Evolutionary conservation across 2,797 vertebrate genomes (phyloP), one percentile per base, ranked within the genome.

Genomic region (Champsocephalus esox): DNA sequence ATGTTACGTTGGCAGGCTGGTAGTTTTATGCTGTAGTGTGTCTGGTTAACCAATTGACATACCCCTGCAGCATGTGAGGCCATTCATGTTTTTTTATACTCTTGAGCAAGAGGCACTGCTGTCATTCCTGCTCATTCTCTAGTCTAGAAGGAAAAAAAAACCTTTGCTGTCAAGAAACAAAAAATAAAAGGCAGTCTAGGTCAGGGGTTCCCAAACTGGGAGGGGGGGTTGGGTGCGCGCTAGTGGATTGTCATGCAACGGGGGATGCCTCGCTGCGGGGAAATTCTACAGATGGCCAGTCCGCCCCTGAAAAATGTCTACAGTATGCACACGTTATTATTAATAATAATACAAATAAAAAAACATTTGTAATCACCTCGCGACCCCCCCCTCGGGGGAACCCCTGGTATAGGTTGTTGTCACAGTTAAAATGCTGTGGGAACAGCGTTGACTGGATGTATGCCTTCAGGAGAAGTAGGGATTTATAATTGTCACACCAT

Each of bases 11-110:
- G 54, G 61, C 43, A 34, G 17, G 58, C 60, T 56, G 49, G 58
- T 55, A 79, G 77, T 57, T 80, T 68, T 63, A 44, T 58, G 62
- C 61, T 45, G 4, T 61, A 12, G 61, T 70, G 56, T 61, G 54
- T 67, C 79, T 54, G 73, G 73, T 75, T 75, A 80, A 66, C 24
- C 3, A 62, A 82, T 77, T 71, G 60, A 58, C 80, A 81, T 62
- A 68, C 68, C 66, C 75, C 57, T 50, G 59, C 60, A 17, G 55
- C 50, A 62, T 77, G 62, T 19, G 59, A 62, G 56, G 70, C 44
- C 66, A 75, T 79, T 75, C 80, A 77, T 66, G 77, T 68, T 82
- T 85, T 38, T 0, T 0, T 59, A 81, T 72, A 61, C 52, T 67
- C 51, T 44, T 3, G 17, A 70, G 81, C 67, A 70, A 58, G 65